phyloP scores from a whole-genome alignment of 2,113 vertebrate genomes.

The Isurus oxyrinchus region DNA sequence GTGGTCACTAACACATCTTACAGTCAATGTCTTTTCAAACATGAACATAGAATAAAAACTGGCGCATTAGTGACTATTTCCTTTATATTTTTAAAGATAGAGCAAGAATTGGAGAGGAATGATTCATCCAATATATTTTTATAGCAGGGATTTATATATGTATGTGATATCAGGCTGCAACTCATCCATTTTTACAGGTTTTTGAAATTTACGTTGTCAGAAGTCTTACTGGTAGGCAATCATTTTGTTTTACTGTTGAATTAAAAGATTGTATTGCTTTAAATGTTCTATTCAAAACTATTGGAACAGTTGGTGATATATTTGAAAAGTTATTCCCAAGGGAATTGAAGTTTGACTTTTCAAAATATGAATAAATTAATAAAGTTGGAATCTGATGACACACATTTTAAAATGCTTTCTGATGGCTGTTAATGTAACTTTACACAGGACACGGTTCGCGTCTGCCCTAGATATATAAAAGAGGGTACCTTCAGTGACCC shows the following conservation, averaged over 20 bases:
- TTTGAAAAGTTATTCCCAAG: background rate
- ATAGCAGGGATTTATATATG: background rate
- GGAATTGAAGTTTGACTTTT: background rate
- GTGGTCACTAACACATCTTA: background rate
- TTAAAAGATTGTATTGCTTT: background rate
- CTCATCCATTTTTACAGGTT: background rate
- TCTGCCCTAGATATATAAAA: background rate
- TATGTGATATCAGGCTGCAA: background rate
- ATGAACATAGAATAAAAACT: background rate
- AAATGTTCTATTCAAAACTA: background rate
- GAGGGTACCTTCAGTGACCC: no score
- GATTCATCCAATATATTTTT: background rate
- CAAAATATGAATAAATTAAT: background rate
- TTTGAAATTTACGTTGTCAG: background rate
- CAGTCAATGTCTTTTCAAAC: background rate
- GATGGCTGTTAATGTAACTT: background rate
- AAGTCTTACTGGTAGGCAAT: background rate
- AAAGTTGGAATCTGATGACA: background rate
- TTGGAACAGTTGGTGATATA: background rate
- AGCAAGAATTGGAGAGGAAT: background rate
- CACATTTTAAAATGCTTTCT: background rate
- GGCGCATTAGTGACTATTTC: background rate
- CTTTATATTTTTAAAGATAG: background rate
- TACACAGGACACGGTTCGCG: background rate
- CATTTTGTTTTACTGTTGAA: background rate